phyloP scores from a whole-genome alignment of 2,888 invertebrate species.

The Trichacis sp. region DNA sequence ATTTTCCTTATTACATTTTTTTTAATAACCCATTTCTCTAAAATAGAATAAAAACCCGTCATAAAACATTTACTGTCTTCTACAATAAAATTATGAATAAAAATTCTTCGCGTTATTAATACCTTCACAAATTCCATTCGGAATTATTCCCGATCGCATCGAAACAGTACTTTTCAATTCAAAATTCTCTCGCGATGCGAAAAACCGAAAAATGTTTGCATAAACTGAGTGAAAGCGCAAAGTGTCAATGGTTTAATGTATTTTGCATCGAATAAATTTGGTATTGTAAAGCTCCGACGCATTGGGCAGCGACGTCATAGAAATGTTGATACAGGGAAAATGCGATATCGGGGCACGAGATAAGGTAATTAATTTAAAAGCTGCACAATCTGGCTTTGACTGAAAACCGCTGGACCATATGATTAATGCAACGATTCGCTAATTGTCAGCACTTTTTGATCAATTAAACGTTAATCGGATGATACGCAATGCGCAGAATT shows the following conservation, averaged over 20 bases:
- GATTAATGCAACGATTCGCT: conserved; percentile 1
- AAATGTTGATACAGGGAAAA: conserved; percentile 78
- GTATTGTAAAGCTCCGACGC: conserved; percentile 81
- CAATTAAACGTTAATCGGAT: neutral
- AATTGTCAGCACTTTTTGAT: neutral
- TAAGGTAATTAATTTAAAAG: conserved; percentile 72
- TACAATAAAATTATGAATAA: too few species aligned
- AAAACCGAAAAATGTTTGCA: too few species aligned
- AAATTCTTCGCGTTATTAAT: too few species aligned
- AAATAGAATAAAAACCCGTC: too few species aligned
- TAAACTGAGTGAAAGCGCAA: too few species aligned
- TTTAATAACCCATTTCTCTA: too few species aligned
- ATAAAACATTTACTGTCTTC: too few species aligned
- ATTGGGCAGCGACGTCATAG: conserved; percentile 84
- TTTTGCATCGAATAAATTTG: conserved; percentile 56
- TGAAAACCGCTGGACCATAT: neutral
- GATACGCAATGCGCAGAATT: too few species aligned
- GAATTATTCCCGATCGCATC: too few species aligned
- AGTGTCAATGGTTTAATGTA: neutral
- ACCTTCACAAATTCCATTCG: too few species aligned
- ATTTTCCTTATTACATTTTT: too few species aligned
- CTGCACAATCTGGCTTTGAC: neutral
- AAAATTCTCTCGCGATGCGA: neutral
- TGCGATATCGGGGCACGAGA: conserved; percentile 81
- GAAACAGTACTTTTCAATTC: too few species aligned